Conservation (phyloP, 2,113 vertebrate genomes). For the Neolamprologus toae region DNA sequence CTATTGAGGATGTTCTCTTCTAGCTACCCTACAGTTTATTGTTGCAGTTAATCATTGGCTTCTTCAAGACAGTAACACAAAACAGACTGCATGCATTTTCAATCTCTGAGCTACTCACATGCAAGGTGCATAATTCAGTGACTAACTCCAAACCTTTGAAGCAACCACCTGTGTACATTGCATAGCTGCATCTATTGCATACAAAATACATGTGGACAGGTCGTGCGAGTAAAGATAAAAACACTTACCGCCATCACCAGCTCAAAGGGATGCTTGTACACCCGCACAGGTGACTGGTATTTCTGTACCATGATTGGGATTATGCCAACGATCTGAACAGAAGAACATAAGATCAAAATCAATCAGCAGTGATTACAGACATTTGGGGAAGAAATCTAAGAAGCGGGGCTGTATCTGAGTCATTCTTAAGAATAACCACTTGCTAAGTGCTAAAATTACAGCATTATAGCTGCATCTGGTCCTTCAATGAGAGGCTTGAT, state of each 20-base stretch:
- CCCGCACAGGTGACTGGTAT: constrained; percentile 93
- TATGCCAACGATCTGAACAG: constrained; percentile 40
- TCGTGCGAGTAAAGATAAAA: neutral
- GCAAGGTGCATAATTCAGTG: neutral
- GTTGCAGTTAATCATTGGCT: neutral
- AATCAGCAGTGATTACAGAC: neutral
- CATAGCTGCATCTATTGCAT: constrained; percentile 23
- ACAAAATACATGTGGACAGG: constrained; percentile 10
- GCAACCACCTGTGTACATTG: neutral
- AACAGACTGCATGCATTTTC: neutral
- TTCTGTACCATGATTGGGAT: constrained; percentile 90
- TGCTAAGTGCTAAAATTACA: neutral
- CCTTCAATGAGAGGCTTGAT: neutral
- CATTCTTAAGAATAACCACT: neutral
- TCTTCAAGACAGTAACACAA: neutral
- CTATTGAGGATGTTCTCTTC: neutral
- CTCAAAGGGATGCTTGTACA: constrained; percentile 95
- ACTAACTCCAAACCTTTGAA: neutral
- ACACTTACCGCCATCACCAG: constrained; percentile 96
- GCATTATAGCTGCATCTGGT: neutral
- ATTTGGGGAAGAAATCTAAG: neutral
- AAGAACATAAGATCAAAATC: neutral
- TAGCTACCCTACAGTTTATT: neutral
- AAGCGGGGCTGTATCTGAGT: neutral
- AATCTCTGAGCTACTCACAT: neutral